Percentiles rank a stretch among this genome's conserved stretches.
Evolutionary conservation across 2,797 vertebrate genomes (phyloP).

Genomic region (Cossypha heuglini): DNA sequence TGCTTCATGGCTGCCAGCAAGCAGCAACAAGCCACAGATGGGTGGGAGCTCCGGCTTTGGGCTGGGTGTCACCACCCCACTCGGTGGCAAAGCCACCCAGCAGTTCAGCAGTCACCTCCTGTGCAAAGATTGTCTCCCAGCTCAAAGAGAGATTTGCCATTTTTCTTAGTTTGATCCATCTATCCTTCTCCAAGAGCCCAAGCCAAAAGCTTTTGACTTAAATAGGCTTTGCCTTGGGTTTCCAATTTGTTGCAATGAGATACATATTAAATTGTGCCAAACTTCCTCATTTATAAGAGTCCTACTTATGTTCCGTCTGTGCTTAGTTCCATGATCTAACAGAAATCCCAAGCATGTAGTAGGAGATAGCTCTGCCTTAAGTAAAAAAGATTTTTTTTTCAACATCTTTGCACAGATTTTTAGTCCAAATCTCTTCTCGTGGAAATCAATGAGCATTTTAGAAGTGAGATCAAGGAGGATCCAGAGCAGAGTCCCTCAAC

Average conservation of each 20-base stretch:
- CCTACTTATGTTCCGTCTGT: not conserved
- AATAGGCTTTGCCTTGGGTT: not conserved
- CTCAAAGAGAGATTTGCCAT: not conserved
- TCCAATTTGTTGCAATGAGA: not conserved
- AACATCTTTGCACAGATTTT: not conserved
- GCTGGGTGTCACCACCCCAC: not conserved
- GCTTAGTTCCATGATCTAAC: not conserved
- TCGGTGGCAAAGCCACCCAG: rapidly evolving
- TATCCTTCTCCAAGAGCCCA: not conserved
- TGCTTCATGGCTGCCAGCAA: not conserved
- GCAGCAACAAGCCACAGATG: not conserved
- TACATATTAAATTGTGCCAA: not conserved
- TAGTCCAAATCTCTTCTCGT: not conserved
- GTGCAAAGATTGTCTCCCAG: rapidly evolving
- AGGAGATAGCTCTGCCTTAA: not conserved
- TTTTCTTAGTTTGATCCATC: not conserved
- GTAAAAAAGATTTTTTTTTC: not conserved
- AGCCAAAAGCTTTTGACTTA: not conserved
- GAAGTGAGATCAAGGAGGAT: not conserved
- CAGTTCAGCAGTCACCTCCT: rapidly evolving
- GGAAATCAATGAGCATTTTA: not conserved
- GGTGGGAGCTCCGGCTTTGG: not conserved
- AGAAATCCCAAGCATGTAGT: not conserved
- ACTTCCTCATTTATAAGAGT: not conserved
- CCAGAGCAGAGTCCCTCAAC: not conserved